These are phyloP conservation scores for Patiria pectinifera DNA, from an alignment of 53 echinoderm and acorn worm genomes.

Conservation along the genomic window DNA sequence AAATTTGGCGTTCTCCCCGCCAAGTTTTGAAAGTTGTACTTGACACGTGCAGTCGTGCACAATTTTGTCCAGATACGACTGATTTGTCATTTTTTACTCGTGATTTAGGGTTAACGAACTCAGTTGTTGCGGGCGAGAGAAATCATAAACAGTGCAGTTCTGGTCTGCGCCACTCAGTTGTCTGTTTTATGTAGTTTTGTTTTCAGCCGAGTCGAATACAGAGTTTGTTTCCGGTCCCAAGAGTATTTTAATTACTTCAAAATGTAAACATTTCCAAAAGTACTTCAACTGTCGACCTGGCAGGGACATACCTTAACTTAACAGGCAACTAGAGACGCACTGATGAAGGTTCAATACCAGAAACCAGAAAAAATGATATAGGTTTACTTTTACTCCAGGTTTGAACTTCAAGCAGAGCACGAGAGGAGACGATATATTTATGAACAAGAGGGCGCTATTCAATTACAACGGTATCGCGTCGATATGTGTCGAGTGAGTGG, in stretches of 20 bases:
- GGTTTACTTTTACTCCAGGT: background rate
- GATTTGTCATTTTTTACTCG: no score
- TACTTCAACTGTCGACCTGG: background rate
- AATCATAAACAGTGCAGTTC: background rate
- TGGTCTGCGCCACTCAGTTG: conserved; percentile 31
- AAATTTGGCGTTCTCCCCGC: no score
- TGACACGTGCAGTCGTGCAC: no score
- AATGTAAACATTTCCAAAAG: background rate
- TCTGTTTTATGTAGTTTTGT: background rate
- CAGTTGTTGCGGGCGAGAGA: no score
- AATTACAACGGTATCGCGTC: no score
- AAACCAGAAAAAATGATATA: conserved; percentile 13
- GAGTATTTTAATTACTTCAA: background rate
- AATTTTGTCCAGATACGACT: no score
- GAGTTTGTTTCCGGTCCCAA: background rate
- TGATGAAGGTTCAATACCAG: conserved; percentile 59
- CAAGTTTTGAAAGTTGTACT: no score
- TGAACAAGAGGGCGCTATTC: background rate
- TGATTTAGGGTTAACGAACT: no score
- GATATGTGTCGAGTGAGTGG: no score
- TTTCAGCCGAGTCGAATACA: background rate
- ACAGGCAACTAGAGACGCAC: conserved; percentile 48
- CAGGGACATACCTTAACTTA: background rate
- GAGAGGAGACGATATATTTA: background rate
- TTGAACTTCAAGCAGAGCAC: background rate